Conservation (phyloP, 2,113 vertebrate species). For the Rutilus rutilus region DNA sequence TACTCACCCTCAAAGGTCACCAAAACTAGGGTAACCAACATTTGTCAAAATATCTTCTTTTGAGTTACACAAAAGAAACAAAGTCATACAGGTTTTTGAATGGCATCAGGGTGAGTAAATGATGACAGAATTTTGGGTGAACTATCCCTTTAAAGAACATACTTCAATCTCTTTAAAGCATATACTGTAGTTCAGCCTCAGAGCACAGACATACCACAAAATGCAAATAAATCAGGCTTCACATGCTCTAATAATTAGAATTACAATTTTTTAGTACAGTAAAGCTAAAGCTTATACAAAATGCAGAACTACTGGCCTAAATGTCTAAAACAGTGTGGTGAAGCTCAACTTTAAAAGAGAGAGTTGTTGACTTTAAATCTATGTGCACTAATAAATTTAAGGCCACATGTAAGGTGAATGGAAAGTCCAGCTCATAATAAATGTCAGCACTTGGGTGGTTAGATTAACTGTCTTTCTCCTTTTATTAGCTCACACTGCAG, state of each 20-base stretch:
- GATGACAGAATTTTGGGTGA: neutral
- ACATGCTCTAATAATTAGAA: neutral
- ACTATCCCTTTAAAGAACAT: neutral
- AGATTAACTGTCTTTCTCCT: neutral
- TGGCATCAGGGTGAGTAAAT: neutral
- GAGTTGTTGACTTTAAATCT: neutral
- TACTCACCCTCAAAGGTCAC: neutral
- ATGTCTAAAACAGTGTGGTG: neutral
- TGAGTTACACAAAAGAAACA: neutral
- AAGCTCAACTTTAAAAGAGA: neutral
- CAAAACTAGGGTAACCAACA: neutral
- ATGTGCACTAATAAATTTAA: neutral
- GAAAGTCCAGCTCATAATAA: conserved; percentile 7
- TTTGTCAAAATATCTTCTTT: neutral
- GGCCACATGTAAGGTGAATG: neutral
- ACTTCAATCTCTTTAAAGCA: no score
- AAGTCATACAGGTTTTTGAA: neutral
- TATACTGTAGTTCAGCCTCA: no score
- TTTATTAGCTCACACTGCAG: neutral
- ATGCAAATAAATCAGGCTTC: neutral
- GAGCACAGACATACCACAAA: neutral
- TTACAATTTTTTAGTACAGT: neutral
- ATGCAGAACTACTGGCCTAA: neutral
- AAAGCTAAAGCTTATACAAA: conserved; percentile 1
- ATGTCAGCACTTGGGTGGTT: conserved; percentile 20